Evolutionary conservation across 1,140 invertebrate genomes (phyloP).

Genomic region (Phthorimaea operculella): DNA sequence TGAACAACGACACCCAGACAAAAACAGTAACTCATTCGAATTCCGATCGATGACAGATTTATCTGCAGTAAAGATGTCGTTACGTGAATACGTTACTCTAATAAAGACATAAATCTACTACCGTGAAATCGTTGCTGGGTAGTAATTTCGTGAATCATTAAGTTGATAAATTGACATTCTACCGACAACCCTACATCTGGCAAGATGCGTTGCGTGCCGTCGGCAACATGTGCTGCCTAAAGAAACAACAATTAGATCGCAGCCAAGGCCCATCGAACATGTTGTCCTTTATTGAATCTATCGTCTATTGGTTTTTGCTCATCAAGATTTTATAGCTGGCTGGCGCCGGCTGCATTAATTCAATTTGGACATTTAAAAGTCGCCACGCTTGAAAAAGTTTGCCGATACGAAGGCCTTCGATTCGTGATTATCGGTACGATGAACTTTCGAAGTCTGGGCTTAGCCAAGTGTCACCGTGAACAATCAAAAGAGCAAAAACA

Average conservation of each 20-base stretch:
- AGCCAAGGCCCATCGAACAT: slow-evolving; percentile 14
- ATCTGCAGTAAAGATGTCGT: background rate
- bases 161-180: slow-evolving; percentile 24
- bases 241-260: slow-evolving; percentile 48
- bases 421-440: no score
- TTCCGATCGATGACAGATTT: background rate
- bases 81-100: background rate
- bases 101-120: no score
- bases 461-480: no score
- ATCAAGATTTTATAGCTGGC: background rate
- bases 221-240: slow-evolving; percentile 34
- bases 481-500: no score
- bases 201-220: slow-evolving; percentile 10
- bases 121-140: background rate
- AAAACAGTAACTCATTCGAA: background rate
- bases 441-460: no score
- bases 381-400: background rate
- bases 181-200: slow-evolving; percentile 35
- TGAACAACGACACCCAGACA: slow-evolving; percentile 19
- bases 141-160: slow-evolving; percentile 22
- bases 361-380: background rate
- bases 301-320: background rate
- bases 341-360: background rate
- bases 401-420: no score
- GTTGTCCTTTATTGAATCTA: background rate